These are phyloP conservation scores for Polypedilum vanderplanki DNA, from an alignment of 1,140 invertebrate species.

Conservation along the genomic window DNA sequence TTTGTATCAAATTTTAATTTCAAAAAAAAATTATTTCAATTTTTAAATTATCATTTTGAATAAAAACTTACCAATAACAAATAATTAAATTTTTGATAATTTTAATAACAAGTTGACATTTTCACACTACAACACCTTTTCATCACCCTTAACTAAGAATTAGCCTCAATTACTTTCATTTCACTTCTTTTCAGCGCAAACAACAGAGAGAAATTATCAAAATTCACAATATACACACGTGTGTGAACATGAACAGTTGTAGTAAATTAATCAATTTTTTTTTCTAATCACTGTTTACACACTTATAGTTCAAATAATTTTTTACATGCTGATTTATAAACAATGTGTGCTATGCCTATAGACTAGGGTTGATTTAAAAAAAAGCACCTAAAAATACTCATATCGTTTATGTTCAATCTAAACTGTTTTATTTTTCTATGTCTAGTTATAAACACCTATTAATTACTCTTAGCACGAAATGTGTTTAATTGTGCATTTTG, in stretches of 20 bases:
- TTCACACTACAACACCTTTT: too few relatives aligned
- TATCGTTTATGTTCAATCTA: background rate
- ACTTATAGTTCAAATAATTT: slow-evolving; percentile 13
- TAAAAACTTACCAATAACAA: background rate
- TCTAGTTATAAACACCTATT: slow-evolving; percentile 19
- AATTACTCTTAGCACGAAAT: slow-evolving; percentile 11
- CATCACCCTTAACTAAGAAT: background rate
- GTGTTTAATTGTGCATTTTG: slow-evolving; percentile 6
- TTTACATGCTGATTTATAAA: slow-evolving; percentile 6
- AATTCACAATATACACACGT: background rate
- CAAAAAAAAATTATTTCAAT: background rate
- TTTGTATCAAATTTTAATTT: background rate
- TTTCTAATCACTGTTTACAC: slow-evolving; percentile 18
- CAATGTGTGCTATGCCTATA: background rate
- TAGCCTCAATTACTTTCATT: slow-evolving; percentile 2
- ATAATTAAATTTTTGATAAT: background rate
- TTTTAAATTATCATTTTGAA: too few relatives aligned
- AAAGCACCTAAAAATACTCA: background rate
- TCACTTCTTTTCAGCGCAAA: background rate
- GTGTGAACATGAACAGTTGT: slow-evolving; percentile 4
- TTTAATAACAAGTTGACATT: background rate
- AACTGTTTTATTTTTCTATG: background rate
- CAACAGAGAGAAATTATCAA: background rate
- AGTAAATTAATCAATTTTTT: slow-evolving; percentile 11
- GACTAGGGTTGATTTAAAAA: background rate